Evolutionary conservation across 2,113 vertebrate genomes (phyloP).

Genomic region (Hystrix cristata): DNA sequence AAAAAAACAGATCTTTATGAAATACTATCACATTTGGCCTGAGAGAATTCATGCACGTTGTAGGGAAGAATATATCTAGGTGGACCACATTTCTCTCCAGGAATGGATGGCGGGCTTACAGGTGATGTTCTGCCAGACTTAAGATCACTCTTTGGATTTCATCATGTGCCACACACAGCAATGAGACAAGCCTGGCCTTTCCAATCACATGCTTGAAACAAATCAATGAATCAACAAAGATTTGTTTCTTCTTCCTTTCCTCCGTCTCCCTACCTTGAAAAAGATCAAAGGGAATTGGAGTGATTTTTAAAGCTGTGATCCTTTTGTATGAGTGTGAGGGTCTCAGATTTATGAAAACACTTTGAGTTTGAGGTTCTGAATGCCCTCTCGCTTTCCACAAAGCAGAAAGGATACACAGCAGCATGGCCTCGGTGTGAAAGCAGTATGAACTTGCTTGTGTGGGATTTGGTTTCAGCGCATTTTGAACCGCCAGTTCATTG

Average conservation of each 20-base stretch:
- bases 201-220: background rate
- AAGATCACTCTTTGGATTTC: background rate
- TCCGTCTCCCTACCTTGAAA: background rate
- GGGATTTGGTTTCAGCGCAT: slow-evolving; percentile 67
- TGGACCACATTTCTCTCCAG: background rate
- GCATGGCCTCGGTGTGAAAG: slow-evolving; percentile 66
- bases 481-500: slow-evolving; percentile 78
- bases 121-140: background rate
- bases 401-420: slow-evolving; percentile 37
- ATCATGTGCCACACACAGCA: background rate
- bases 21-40: background rate
- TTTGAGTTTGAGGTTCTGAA: background rate
- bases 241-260: background rate
- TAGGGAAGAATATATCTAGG: background rate
- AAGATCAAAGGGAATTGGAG: background rate
- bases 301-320: background rate
- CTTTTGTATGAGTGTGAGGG: background rate
- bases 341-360: background rate
- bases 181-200: background rate
- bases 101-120: background rate
- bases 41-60: background rate
- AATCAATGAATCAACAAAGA: background rate
- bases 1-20: background rate
- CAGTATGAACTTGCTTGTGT: slow-evolving; percentile 65
- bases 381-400: background rate